Evolutionary conservation across 1,140 invertebrate species (phyloP), one percentile per base, ranked within the genome.

Genomic region (Halyomorpha halys): DNA sequence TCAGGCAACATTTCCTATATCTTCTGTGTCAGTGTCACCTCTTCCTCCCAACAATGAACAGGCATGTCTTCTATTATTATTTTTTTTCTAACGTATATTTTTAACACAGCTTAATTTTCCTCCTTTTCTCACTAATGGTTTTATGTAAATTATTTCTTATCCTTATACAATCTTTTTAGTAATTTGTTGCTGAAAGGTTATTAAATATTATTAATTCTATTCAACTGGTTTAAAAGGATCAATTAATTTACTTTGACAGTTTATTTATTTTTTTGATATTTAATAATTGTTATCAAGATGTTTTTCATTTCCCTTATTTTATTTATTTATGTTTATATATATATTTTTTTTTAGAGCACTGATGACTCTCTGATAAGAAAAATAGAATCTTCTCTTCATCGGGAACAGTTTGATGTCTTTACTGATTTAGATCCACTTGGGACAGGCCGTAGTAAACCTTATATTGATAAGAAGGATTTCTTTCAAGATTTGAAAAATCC

Each of bases 401-500:
- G 49, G 47, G 67, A 68, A 19, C 62, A 66, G n/a, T 71, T 70
- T 63, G 90, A 91, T 79, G 87, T 93, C 68, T 94, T 94, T 78
- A 92, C 88, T 44, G 91, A 94, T 75, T 77, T 94, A 76, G 91
- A 95, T 81, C 91, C 91, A 62, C 76, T 95, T 71, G 90, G 91
- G 72, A 91, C 89, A 68, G 90, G 91, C 69, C 82, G 86, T 73
- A 90, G 83, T 76, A 89, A 88, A 76, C 91, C 91, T 53, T 94
- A 92, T 78, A 83, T 94, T 70, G 91, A 95, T 80, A 92, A 92
- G 77, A 93, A 93, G 81, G 89, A 92, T 74, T 94, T 95, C 77
- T 95, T 95, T 80, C 88, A 91, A 78, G 88, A 93, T 72, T 79
- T 94, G 66, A 93, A 93, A 79, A 93, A 93, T 77, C 90, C 90